Conservation (phyloP, 2,113 vertebrate species). For the Myiozetetes cayanensis region DNA sequence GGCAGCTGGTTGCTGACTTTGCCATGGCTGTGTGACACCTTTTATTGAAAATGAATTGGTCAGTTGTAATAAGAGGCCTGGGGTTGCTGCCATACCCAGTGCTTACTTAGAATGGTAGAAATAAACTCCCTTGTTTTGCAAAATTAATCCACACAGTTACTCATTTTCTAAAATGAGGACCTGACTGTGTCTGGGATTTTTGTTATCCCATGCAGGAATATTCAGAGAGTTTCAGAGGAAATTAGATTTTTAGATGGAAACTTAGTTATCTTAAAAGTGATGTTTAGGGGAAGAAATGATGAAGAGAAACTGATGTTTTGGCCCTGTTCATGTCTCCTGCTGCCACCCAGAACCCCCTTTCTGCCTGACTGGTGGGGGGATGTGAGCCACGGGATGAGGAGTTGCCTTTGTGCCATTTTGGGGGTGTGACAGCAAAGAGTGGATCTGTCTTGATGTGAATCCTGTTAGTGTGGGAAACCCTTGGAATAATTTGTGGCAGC, state of each 20-base stretch:
- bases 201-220: background rate
- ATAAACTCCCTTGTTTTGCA: background rate
- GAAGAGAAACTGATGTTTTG: background rate
- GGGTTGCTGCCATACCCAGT: background rate
- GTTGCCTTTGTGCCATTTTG: background rate
- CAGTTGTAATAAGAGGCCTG: background rate
- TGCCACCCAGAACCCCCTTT: background rate
- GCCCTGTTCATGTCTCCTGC: background rate
- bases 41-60: background rate
- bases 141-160: background rate
- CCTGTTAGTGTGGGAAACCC: background rate
- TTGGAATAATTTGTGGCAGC: background rate
- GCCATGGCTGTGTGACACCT: background rate
- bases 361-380: background rate
- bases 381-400: no score
- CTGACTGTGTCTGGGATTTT: background rate
- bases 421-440: background rate
- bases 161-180: background rate
- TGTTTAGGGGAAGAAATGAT: background rate
- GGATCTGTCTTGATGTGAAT: background rate
- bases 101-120: background rate
- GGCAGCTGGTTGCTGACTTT: background rate
- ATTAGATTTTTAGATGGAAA: background rate
- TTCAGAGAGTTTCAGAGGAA: background rate
- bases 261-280: background rate